Base-by-base conservation (phyloP, 2,113 vertebrate species). In the Pelecanus crispus region DNA sequence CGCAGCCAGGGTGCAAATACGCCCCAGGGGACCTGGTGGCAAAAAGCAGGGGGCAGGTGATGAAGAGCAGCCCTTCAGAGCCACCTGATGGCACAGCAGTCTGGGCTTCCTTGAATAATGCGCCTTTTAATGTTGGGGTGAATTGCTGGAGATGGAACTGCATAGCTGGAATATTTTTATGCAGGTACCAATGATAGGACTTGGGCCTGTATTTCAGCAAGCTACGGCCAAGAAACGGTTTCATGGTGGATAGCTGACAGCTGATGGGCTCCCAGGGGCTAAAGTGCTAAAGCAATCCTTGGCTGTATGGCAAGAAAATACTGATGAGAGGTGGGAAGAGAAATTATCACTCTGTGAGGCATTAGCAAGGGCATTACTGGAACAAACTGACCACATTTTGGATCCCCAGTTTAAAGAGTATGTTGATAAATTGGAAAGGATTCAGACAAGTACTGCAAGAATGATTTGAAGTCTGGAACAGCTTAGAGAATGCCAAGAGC, bases 361-460 rank as follows among this genome's bases (percentile, higher is more conserved):
- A 88, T 91, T 93, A 94, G 55, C 87, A 73, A 86, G 71, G 59
- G 58, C 67, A 77, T 95, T 95, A 86, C 85, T 95, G 84, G 93
- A 95, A 95, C 83, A 89, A 91, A 92, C 58, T 50, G 71, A 73
- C 78, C 62, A 44, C 55, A 95, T 92, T 71, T 96, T 92, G 81
- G 71, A 80, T 90, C 45, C 70, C 4, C 17, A 49, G 58, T 90
- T 91, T 86, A 71, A 95, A 88, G 59, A 87, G 50, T 81, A 52
- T n/a, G 81, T 71, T 94, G 91, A 95, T 94, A 95, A 95, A 91
- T 78, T 93, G 91, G 63, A 88, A 79, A 45, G 89, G 94, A 70
- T 90, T 74, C 91, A 95, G 67, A 5, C 18, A 94, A 94, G 62
- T 77, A 72, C 50, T 80, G 71, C 59, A 85, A 82, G 84, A 78